Percentiles rank a stretch among this genome's conserved stretches.
Evolutionary conservation across 2,797 vertebrate species (phyloP).

Genomic region (Adrianichthys oophorus): DNA sequence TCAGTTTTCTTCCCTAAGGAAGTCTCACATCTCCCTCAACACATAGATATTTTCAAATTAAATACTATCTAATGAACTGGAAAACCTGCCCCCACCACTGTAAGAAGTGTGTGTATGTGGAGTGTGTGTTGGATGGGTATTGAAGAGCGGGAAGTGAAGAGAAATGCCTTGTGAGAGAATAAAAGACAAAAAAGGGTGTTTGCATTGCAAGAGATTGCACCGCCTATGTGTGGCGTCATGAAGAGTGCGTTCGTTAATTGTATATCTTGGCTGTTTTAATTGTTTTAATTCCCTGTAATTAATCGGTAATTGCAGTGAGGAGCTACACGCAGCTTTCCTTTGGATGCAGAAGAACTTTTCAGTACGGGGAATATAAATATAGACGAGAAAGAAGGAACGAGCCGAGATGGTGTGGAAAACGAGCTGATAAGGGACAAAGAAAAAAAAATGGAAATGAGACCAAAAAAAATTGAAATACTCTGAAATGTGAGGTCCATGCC

Average conservation of each 20-base stretch:
- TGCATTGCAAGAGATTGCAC: constrained; percentile 76
- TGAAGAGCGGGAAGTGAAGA: constrained; percentile 59
- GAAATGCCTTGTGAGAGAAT: constrained; percentile 57
- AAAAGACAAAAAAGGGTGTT: constrained; percentile 71
- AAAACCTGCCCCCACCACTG: constrained; percentile 57
- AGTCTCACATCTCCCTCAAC: constrained; percentile 67
- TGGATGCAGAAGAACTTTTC: constrained; percentile 79
- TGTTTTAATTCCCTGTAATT: constrained; percentile 88
- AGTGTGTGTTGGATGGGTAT: constrained; percentile 24
- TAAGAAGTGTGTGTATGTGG: constrained; percentile 24
- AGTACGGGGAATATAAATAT: constrained; percentile 83
- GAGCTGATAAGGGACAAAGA: constrained; percentile 21
- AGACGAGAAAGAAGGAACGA: constrained; percentile 69
- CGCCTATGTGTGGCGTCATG: constrained; percentile 74
- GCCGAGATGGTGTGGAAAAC: constrained; percentile 54
- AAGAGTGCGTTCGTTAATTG: constrained; percentile 82
- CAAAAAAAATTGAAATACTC: constrained; percentile 42
- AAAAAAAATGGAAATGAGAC: constrained; percentile 10
- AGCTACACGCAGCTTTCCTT: constrained; percentile 75
- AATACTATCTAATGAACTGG: constrained; percentile 77
- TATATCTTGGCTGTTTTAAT: constrained; percentile 85
- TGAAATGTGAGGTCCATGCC: constrained; percentile 43
- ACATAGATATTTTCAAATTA: constrained; percentile 78
- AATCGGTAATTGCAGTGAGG: constrained; percentile 84
- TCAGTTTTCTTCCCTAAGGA: constrained; percentile 60